Percentiles rank a stretch among this genome's conserved stretches.
These are phyloP conservation scores for Anorthoa munda DNA, from an alignment of 2,888 invertebrate genomes.

Conservation along the genomic window DNA sequence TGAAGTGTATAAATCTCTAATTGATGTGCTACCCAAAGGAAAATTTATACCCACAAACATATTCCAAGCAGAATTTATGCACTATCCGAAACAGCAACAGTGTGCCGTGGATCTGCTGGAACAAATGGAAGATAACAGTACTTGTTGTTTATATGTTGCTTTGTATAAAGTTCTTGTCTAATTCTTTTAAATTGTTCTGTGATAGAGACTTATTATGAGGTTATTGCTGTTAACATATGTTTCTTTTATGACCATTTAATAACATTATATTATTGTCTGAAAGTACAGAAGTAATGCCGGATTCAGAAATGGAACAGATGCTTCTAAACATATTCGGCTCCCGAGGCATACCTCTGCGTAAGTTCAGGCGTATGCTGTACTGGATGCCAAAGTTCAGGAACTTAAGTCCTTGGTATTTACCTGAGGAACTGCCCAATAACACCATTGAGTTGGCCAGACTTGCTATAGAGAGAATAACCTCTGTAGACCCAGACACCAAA, in stretches of 20 bases:
- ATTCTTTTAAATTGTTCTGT: not conserved
- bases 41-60: constrained; percentile 95
- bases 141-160: constrained; percentile 57
- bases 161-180: not conserved
- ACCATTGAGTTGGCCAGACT: constrained; percentile 94
- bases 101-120: constrained; percentile 97
- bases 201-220: not conserved
- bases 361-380: constrained; percentile 96
- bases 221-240: not conserved
- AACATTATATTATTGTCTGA: constrained; percentile 46
- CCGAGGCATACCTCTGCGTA: constrained; percentile 93
- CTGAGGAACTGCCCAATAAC: constrained; percentile 94
- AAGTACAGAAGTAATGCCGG: constrained; percentile 95
- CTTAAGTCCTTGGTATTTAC: constrained; percentile 96
- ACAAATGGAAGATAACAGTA: constrained; percentile 98
- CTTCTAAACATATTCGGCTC: constrained; percentile 96
- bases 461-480: constrained; percentile 96
- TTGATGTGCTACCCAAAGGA: constrained; percentile 97
- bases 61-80: constrained; percentile 97
- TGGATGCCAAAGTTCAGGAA: constrained; percentile 99
- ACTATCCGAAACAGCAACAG: constrained; percentile 99
- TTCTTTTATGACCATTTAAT: constrained; percentile 19
- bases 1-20: constrained; percentile 95
- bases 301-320: constrained; percentile 96
- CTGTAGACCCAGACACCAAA: constrained; percentile 94